A percentile compares a stretch with the other conserved stretches of the same genome.
Conservation (phyloP, 1,140 invertebrate genomes). For the Bicyclus anynana region DNA sequence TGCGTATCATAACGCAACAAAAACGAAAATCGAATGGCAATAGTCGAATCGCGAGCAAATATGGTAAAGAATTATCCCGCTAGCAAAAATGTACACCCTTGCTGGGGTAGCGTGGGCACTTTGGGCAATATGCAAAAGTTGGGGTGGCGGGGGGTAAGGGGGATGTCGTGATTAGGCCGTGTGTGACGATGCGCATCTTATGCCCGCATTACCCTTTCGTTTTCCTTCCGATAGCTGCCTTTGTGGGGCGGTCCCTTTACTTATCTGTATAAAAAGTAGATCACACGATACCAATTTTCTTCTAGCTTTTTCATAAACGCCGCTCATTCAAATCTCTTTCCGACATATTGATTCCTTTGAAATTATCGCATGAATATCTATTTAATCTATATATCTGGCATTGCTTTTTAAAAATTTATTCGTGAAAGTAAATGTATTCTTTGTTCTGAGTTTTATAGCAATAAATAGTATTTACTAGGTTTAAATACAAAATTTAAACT, state of each 20-base stretch:
- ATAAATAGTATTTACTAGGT: slow-evolving; percentile 6
- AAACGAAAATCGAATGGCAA: slow-evolving; percentile 40
- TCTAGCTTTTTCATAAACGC: slow-evolving; percentile 44
- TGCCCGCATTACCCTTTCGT: slow-evolving; percentile 74
- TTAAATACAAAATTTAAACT: slow-evolving; percentile 6
- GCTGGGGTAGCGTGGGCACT: slow-evolving; percentile 55
- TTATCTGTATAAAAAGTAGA: slow-evolving; percentile 61
- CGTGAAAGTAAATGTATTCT: too few relatives aligned
- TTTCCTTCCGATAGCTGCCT: slow-evolving; percentile 74
- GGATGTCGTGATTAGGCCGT: slow-evolving; percentile 66
- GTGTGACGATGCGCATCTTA: slow-evolving; percentile 75
- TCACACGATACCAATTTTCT: slow-evolving; percentile 65
- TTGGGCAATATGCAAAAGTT: slow-evolving; percentile 74
- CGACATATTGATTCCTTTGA: slow-evolving; percentile 38
- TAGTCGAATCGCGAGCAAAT: slow-evolving; percentile 27
- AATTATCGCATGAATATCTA: slow-evolving; percentile 18
- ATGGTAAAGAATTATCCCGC: slow-evolving; percentile 47
- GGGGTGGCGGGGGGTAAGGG: slow-evolving; percentile 41
- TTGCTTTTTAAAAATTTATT: background rate
- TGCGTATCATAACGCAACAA: slow-evolving; percentile 33
- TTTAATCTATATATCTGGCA: background rate
- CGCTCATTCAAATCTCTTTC: slow-evolving; percentile 35
- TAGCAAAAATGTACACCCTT: slow-evolving; percentile 51
- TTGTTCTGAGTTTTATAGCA: background rate
- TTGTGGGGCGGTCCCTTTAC: slow-evolving; percentile 57